Percentiles rank a stretch among this genome's conserved stretches.
phyloP scores from a whole-genome alignment of 1,140 invertebrate genomes.

The Drosophila eugracilis region DNA sequence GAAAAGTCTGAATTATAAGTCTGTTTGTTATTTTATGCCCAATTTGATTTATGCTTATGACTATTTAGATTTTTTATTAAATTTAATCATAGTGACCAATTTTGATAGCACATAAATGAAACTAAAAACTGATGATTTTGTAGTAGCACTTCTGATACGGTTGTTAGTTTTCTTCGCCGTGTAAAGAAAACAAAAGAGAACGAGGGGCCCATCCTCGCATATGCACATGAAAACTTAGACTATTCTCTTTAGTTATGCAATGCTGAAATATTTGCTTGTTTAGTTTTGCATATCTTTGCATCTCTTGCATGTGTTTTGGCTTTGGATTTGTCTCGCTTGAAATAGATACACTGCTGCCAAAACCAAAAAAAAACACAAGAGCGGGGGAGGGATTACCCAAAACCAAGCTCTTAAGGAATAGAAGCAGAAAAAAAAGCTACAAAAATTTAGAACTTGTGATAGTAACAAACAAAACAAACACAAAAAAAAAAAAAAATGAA shows the following conservation, averaged over 20 bases:
- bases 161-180: background rate
- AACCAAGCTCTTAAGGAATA: slow-evolving; percentile 52
- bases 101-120: background rate
- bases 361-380: background rate
- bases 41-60: too few species aligned
- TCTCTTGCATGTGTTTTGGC: slow-evolving; percentile 63
- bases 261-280: slow-evolving; percentile 81
- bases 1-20: too few species aligned
- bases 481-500: too few species aligned
- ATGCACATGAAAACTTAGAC: slow-evolving; percentile 15
- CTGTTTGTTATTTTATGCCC: too few species aligned
- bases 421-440: slow-evolving; percentile 26
- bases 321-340: slow-evolving; percentile 44
- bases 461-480: slow-evolving; percentile 52
- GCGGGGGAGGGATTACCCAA: slow-evolving; percentile 5
- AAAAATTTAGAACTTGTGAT: slow-evolving; percentile 48
- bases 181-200: background rate
- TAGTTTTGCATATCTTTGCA: slow-evolving; percentile 79
- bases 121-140: background rate
- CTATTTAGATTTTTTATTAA: too few species aligned
- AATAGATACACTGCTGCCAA: slow-evolving; percentile 10
- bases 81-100: background rate
- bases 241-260: slow-evolving; percentile 70
- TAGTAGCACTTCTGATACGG: background rate
- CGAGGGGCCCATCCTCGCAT: background rate